A percentile compares a stretch with the other conserved stretches of the same genome.
Evolutionary conservation across 2,888 invertebrate genomes (phyloP).

Genomic region (Eristalinus sepulchralis): DNA sequence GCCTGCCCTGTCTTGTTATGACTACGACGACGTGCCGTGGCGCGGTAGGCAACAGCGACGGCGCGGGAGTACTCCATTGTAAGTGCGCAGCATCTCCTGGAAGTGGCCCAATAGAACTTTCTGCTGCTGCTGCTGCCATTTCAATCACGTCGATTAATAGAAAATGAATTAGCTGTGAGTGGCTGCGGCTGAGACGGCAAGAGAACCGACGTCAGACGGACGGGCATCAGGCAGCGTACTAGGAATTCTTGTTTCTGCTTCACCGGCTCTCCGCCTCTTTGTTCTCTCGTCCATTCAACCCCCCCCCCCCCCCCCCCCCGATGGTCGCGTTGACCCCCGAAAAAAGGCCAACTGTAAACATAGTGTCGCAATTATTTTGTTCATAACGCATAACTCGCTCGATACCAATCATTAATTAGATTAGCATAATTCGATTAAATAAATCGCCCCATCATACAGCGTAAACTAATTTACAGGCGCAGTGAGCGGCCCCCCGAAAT

Average conservation of each 20-base stretch:
- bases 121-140: conserved; percentile 50
- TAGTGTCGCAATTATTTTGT: conserved; percentile 67
- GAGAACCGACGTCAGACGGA: background rate
- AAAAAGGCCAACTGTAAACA: conserved; percentile 45
- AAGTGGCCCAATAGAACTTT: conserved; percentile 65
- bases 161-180: conserved; percentile 62
- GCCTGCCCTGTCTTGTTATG: conserved; percentile 45
- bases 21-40: conserved; percentile 4
- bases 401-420: conserved; percentile 70
- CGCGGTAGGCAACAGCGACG: conserved; percentile 2
- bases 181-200: background rate
- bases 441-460: conserved; percentile 57
- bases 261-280: background rate
- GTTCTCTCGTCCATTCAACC: background rate
- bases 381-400: conserved; percentile 60
- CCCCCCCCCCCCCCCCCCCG: background rate
- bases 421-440: conserved; percentile 70
- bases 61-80: conserved; percentile 39
- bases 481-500: conserved; percentile 13
- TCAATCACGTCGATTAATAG: conserved; percentile 62
- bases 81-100: conserved; percentile 63
- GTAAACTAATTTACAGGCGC: conserved; percentile 42
- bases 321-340: background rate
- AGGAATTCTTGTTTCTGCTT: background rate
- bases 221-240: background rate